Base-by-base conservation (phyloP, 2,797 vertebrate species). In the Hephaestus fuliginosus region DNA sequence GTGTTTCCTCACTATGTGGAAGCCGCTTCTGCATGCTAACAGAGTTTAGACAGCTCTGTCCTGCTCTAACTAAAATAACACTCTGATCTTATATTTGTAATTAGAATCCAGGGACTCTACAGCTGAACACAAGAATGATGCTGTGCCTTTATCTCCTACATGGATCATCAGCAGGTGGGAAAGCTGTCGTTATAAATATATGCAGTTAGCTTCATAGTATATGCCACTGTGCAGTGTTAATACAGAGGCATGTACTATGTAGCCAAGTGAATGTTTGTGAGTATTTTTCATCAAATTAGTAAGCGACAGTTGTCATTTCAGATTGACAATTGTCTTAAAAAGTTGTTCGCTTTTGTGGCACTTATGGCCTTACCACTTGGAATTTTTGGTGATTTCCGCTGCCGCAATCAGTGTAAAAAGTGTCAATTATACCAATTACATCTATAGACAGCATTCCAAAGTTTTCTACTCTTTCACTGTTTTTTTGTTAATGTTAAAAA, bases 401-500 rank as follows among this genome's bases (percentile, higher is more conserved):
- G 17, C 20, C 3, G 5, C 41, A 4, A 25, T 22, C 9, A 2
- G 7, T 39, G 36, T 64, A 30, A 30, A 13, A 14, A 15, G 0
- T 36, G 55, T 13, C 41, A 64, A 0, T 30, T 22, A 57, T 2
- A 20, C 41, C 5, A 22, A 62, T 53, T 11, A 41, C 30, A 30
- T 75, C 30, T 25, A 17, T n/a, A 55, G 7, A 39, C 18, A 60
- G 17, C 33, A 13, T 62, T 48, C 3, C 17, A 63, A n/a, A 11
- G 8, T 15, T 48, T 60, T 36, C 2, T 49, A 2, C 17, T 55
- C 13, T 4, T 18, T 62, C 64, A 67, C 5, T n/a, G 2, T 8
- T 7, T 62, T 60, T 51, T 46, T 81, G 25, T 36, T 25, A 12
- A 43, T 41, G 8, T 75, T 80, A 36, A 61, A 70, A 71, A 69